Evolutionary conservation across 2,888 invertebrate species (phyloP).

Genomic region (Apoda limacodes): DNA sequence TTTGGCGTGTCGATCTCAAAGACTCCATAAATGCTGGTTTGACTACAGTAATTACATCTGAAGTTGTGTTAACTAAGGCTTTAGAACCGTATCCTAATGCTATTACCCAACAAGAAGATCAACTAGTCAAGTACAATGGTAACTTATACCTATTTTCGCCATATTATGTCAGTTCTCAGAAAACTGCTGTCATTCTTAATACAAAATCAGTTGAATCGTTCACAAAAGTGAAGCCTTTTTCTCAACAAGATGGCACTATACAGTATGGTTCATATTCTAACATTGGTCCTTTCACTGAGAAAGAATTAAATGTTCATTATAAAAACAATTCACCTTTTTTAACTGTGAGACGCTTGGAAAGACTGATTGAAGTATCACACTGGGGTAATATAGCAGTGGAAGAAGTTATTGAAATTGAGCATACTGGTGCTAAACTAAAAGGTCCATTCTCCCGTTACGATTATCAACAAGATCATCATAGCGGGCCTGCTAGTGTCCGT

Average conservation of each 20-base stretch:
- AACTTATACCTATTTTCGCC: slow-evolving; percentile 87
- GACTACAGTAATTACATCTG: slow-evolving; percentile 72
- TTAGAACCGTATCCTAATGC: slow-evolving; percentile 87
- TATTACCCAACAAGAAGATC: slow-evolving; percentile 94
- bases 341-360: slow-evolving; percentile 87
- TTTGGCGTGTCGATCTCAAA: slow-evolving; percentile 71
- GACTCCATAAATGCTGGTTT: slow-evolving; percentile 71
- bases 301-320: slow-evolving; percentile 86
- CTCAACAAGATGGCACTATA: slow-evolving; percentile 83
- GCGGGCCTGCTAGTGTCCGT: slow-evolving; percentile 89
- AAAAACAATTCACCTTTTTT: slow-evolving; percentile 98
- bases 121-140: slow-evolving; percentile 89
- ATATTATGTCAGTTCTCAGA: slow-evolving; percentile 84
- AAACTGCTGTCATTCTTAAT: slow-evolving; percentile 81
- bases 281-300: slow-evolving; percentile 67
- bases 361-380: slow-evolving; percentile 95
- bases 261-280: slow-evolving; percentile 91
- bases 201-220: slow-evolving; percentile 86
- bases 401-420: slow-evolving; percentile 91
- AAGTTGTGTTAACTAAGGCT: slow-evolving; percentile 80
- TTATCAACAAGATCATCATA: slow-evolving; percentile 92
- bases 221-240: slow-evolving; percentile 83
- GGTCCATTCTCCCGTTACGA: slow-evolving; percentile 98
- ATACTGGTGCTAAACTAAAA: slow-evolving; percentile 93
- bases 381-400: slow-evolving; percentile 99